A percentile compares a stretch with the other conserved stretches of the same genome.
Conservation (phyloP, 2,888 invertebrate genomes). For the Venusia cambrica region DNA sequence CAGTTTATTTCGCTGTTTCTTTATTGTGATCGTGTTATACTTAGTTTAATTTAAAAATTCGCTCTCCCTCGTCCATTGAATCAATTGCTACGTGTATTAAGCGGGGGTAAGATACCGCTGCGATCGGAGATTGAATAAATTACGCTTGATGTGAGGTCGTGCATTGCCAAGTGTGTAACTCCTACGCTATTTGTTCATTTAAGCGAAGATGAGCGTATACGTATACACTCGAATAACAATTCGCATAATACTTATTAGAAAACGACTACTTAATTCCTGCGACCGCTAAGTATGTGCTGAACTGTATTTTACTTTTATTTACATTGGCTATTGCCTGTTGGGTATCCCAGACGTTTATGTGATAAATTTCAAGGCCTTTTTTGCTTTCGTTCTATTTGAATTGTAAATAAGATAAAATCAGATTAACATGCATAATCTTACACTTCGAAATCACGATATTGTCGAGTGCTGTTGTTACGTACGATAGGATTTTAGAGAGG, state of each 20-base stretch:
- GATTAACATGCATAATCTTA: conserved; percentile 59
- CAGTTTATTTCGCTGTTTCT: conserved; percentile 59
- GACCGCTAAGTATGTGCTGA: conserved; percentile 57
- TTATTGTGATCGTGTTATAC: conserved; percentile 62
- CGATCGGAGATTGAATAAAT: conserved; percentile 66
- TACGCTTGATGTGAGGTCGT: conserved; percentile 62
- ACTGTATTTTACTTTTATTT: conserved; percentile 55
- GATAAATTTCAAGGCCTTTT: conserved; percentile 70
- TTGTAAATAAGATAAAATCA: conserved; percentile 74
- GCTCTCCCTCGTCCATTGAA: conserved; percentile 34
- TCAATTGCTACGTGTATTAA: conserved; percentile 42
- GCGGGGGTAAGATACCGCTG: conserved; percentile 56
- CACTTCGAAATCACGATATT: conserved; percentile 50
- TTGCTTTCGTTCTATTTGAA: conserved; percentile 61
- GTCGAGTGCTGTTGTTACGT: conserved; percentile 52
- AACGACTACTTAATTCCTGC: conserved; percentile 59
- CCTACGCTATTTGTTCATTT: conserved; percentile 75
- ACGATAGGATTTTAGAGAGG: conserved; percentile 40
- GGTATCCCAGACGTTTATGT: conserved; percentile 65
- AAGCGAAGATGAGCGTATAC: conserved; percentile 66
- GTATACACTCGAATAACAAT: conserved; percentile 65
- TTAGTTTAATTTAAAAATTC: conserved; percentile 46
- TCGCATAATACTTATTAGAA: conserved; percentile 49
- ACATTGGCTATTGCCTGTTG: conserved; percentile 72
- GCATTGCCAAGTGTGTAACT: conserved; percentile 62